Evolutionary conservation across 2,113 vertebrate species (phyloP), one percentile per base, ranked within the genome.

Genomic region (Tringa solitaria): DNA sequence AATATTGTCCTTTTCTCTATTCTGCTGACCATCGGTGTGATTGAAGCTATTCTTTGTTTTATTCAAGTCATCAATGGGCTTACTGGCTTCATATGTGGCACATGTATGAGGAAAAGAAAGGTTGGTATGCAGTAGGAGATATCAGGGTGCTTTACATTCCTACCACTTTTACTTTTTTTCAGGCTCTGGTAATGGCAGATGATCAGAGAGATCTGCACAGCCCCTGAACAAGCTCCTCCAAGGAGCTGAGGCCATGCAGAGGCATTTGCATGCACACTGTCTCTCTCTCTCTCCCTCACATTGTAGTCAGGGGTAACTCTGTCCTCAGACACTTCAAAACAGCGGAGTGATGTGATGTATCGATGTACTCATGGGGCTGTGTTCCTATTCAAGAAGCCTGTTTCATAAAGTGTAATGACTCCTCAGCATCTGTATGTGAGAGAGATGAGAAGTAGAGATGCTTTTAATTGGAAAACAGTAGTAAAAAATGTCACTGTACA

Each of bases 1-100:
- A 98, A 98, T 65, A 79, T 98, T 0, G 93, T 98, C 21, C 97
- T 99, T 33, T 99, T 99, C 96, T 98, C 98, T 97, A 98, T 98
- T 30, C 94, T 99, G 41, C 92, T 99, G 96, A 64, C 90, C 16
- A 92, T 98, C 2, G 97, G 98, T 20, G 17, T 84, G 8, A 59
- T 99, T 74, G 99, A 99, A 97, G 13, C 96, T 61, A 53, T 98
- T 54, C 98, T 99, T 54, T 99, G 98, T 53, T 97, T 97, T 75
- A 96, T 98, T 85, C 98, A 99, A 97, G 97, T 98, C 13, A 41
- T 98, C 93, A 99, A 97, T 57, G 98, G 98, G 80, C 98, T 98
- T 89, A 41, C 98, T 5, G 98, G 98, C 24, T 98, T 98, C 95
- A 64, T 99, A 91, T 99, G 98, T 18, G 98, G 98, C 10, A 98